These are phyloP conservation scores for Cricetomys ansorgei DNA, from an alignment of 2,113 vertebrate species.

Conservation along the genomic window DNA sequence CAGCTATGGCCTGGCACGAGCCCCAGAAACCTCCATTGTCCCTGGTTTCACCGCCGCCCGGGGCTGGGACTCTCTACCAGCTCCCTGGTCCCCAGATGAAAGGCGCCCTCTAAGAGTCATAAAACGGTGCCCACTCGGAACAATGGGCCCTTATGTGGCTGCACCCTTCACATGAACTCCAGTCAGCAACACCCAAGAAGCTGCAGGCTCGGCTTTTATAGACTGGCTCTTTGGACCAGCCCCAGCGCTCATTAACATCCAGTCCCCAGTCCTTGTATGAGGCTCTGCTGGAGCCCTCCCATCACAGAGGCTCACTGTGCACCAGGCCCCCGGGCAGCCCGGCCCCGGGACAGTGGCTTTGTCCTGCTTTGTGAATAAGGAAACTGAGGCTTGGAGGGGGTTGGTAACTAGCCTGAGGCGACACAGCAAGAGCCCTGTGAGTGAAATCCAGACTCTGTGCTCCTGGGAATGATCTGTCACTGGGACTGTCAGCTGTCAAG, in stretches of 20 bases:
- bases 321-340: not conserved
- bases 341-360: not conserved
- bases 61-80: slow-evolving; percentile 54
- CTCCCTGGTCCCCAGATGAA: slow-evolving; percentile 68
- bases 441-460: not conserved
- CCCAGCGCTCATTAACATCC: slow-evolving; percentile 57
- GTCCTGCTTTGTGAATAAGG: not conserved
- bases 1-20: slow-evolving; percentile 53
- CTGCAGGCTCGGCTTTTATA: slow-evolving; percentile 58
- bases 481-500: accelerated
- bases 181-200: slow-evolving; percentile 52
- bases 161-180: slow-evolving; percentile 69
- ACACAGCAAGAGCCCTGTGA: not conserved
- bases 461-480: not conserved
- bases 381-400: not conserved
- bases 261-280: not conserved
- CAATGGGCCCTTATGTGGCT: slow-evolving; percentile 76
- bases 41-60: slow-evolving; percentile 31
- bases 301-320: not conserved
- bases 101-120: slow-evolving; percentile 77
- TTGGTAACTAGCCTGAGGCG: not conserved
- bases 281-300: not conserved
- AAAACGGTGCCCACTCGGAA: slow-evolving; percentile 62
- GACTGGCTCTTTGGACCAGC: slow-evolving; percentile 67
- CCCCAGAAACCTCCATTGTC: slow-evolving; percentile 64